A percentile compares a stretch with the other conserved stretches of the same genome.
phyloP scores from a whole-genome alignment of 1,140 invertebrate species.

The Anthonomus grandis region DNA sequence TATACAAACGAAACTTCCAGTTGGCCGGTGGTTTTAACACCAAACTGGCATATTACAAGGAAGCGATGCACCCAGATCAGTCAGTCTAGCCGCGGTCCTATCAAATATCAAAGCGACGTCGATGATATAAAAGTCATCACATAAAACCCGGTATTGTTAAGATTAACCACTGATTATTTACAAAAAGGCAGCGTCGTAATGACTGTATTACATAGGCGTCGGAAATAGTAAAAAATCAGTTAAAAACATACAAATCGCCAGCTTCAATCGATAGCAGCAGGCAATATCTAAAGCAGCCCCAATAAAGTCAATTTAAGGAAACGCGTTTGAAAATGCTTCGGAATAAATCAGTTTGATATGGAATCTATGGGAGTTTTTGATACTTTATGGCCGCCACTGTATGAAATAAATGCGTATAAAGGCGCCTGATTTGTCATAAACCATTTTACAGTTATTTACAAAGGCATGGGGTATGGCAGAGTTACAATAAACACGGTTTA shows the following conservation, averaged over 20 bases:
- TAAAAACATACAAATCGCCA: too few species aligned
- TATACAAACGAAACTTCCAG: background rate
- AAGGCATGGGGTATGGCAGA: conserved; percentile 40
- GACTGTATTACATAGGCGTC: conserved; percentile 13
- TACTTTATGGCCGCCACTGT: too few species aligned
- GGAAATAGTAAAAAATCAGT: too few species aligned
- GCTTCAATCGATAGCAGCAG: too few species aligned
- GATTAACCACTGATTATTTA: conserved; percentile 42
- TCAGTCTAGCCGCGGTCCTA: conserved; percentile 20
- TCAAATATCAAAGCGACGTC: conserved; percentile 26
- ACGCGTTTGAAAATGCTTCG: too few species aligned
- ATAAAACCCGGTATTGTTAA: conserved; percentile 33
- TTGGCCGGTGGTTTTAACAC: background rate
- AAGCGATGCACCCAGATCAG: conserved; percentile 5
- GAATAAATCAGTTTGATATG: too few species aligned
- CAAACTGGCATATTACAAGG: background rate
- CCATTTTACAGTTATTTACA: conserved; percentile 43
- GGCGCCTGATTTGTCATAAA: conserved; percentile 42
- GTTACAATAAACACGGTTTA: conserved; percentile 42
- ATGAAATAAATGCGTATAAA: too few species aligned
- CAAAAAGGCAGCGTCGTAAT: conserved; percentile 18
- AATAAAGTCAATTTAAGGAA: too few species aligned
- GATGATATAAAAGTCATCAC: conserved; percentile 28
- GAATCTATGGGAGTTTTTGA: too few species aligned
- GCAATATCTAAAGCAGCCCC: too few species aligned